A percentile compares a stretch with the other conserved stretches of the same genome.
These are phyloP conservation scores for Ceratitis capitata DNA, from an alignment of 1,140 invertebrate genomes.

Conservation along the genomic window DNA sequence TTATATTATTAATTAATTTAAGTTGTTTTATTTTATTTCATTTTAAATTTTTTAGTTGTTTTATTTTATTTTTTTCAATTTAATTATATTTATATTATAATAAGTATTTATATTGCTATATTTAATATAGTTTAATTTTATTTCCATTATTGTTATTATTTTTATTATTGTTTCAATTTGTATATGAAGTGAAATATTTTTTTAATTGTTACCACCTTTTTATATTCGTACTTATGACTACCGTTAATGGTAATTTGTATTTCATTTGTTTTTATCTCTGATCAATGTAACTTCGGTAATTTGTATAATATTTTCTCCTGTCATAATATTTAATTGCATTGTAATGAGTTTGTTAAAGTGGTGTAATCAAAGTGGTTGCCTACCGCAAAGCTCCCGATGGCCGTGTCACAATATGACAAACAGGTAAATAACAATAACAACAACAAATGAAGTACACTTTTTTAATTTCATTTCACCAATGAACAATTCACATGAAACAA, in stretches of 20 bases:
- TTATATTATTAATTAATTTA: too few relatives aligned
- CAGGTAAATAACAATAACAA: background rate
- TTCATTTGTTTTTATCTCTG: background rate
- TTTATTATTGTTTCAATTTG: too few relatives aligned
- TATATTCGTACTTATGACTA: background rate
- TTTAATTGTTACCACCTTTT: too few relatives aligned
- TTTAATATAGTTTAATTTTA: too few relatives aligned
- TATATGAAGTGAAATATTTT: too few relatives aligned
- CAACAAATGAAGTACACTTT: background rate
- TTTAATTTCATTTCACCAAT: background rate
- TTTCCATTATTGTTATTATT: too few relatives aligned
- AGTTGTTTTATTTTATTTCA: too few relatives aligned
- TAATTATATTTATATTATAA: too few relatives aligned
- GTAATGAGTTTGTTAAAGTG: constrained; percentile 27
- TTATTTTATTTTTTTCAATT: too few relatives aligned
- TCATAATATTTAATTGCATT: constrained; percentile 23
- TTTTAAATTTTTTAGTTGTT: too few relatives aligned
- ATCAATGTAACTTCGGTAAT: background rate
- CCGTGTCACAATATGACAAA: constrained; percentile 15
- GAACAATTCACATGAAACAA: background rate
- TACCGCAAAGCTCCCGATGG: background rate
- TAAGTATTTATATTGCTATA: too few relatives aligned
- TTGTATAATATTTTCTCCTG: background rate
- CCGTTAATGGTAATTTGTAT: background rate
- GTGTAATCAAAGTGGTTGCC: constrained; percentile 1